Evolutionary conservation across 2,797 vertebrate species (phyloP), one percentile per base, ranked within the genome.

Genomic region (Tinamus major): DNA sequence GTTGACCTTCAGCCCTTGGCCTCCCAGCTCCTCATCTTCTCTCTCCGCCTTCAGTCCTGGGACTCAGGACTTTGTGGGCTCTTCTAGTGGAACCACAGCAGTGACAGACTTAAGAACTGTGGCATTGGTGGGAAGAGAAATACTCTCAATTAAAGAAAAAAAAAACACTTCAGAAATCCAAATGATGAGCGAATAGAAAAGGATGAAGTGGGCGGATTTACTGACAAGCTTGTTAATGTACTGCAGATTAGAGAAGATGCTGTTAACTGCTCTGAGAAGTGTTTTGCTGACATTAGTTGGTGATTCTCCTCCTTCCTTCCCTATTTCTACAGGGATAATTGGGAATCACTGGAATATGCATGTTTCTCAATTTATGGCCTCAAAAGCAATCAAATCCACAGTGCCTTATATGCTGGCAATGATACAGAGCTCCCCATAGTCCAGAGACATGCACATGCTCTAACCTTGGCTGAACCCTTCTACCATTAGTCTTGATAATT

Each of bases 401-500:
- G 74, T 51, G 72, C 85, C 79, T 90, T 70, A 83, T 93, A 62
- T 42, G 77, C 65, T 79, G 69, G 83, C 92, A 87, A 27, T 96
- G 95, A 95, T 94, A 49, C 91, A 92, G 76, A 82, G 74, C 88
- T 96, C 94, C 94, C 93, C 21, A 4, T 63, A 79, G 93, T 79
- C 94, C 87, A 71, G 70, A 95, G 87, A 93, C 84, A 89, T 81
- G 83, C 76, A 83, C 55, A 61, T 58, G 42, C 85, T 95, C 89
- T 92, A 97, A 96, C 94, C 92, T 92, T 96, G 95, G 94, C 96
- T 97, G 95, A 97, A 97, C 96, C 84, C 67, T 90, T 7, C 77
- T 75, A 49, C 86, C 69, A 95, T 96, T 92, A 91, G 55, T 97
- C 90, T 94, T 41, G 78, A 78, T 92, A 94, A 95, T 77, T 85